A percentile compares a stretch with the other conserved stretches of the same genome.
Conservation (phyloP, 1,140 invertebrate genomes). For the Arctopsyche grandis region DNA sequence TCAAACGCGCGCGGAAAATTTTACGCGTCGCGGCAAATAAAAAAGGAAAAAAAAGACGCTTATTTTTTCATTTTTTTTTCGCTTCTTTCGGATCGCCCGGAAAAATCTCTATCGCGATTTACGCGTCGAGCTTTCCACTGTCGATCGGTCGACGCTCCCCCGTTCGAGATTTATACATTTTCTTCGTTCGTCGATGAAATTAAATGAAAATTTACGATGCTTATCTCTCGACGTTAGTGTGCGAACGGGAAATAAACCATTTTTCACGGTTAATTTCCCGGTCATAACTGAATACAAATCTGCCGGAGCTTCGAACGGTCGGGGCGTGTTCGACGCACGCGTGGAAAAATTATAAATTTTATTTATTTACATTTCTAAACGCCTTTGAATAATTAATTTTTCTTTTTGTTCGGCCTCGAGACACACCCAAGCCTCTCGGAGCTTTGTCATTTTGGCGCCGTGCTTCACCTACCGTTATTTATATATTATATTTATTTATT, state of each 20-base stretch:
- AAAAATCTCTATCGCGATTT: not conserved
- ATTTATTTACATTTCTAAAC: not conserved
- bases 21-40: not conserved
- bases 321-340: not conserved
- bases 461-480: constrained; percentile 19
- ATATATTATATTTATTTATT: constrained; percentile 45
- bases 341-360: not conserved
- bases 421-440: not conserved
- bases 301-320: not conserved
- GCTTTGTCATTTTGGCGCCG: constrained; percentile 23
- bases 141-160: not conserved
- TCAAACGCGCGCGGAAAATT: not conserved
- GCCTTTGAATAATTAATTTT: not conserved
- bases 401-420: no score
- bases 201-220: constrained; percentile 45
- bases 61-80: no score
- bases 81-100: not conserved
- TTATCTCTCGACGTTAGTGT: constrained; percentile 24
- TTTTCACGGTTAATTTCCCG: constrained; percentile 43
- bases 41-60: no score
- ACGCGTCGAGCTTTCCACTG: not conserved
- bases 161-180: constrained; percentile 37
- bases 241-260: constrained; percentile 36
- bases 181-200: constrained; percentile 30
- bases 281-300: constrained; percentile 34